Conservation (phyloP, 2,797 vertebrate genomes). For the Cyclura pinguis region DNA sequence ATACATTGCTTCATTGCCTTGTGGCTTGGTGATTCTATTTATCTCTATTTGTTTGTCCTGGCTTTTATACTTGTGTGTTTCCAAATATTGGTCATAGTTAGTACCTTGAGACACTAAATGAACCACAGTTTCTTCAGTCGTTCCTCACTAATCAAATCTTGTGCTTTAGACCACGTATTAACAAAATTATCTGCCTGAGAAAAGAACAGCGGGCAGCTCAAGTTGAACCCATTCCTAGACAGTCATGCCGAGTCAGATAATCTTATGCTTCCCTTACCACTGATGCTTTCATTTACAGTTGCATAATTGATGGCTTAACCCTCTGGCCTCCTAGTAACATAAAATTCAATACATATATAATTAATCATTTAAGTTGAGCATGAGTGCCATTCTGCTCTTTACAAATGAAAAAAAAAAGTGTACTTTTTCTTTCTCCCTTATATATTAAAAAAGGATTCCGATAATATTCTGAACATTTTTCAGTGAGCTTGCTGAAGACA, state of each 20-base stretch:
- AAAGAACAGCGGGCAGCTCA: not conserved
- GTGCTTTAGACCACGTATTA: not conserved
- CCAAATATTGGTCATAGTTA: not conserved
- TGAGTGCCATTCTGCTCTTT: not conserved
- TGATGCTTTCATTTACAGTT: not conserved
- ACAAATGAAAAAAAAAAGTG: not conserved
- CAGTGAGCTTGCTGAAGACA: not conserved
- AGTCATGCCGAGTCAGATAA: too few species aligned
- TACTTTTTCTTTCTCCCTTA: not conserved
- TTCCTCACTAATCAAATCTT: not conserved
- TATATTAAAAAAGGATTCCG: not conserved
- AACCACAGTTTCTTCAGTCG: not conserved
- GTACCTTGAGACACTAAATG: not conserved
- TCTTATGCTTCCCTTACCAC: too few species aligned
- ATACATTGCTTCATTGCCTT: too few species aligned
- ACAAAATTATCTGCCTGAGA: not conserved
- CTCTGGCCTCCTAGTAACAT: constrained; percentile 5
- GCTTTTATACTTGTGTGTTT: not conserved
- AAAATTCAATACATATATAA: not conserved
- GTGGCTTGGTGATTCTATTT: too few species aligned
- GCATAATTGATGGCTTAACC: constrained; percentile 13
- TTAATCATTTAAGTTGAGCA: not conserved
- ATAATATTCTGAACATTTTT: not conserved
- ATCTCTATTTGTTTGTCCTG: not conserved
- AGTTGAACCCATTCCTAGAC: not conserved